A percentile compares a stretch with the other conserved stretches of the same genome.
phyloP scores from a whole-genome alignment of 2,888 invertebrate species.

The Electrophaes corylata region DNA sequence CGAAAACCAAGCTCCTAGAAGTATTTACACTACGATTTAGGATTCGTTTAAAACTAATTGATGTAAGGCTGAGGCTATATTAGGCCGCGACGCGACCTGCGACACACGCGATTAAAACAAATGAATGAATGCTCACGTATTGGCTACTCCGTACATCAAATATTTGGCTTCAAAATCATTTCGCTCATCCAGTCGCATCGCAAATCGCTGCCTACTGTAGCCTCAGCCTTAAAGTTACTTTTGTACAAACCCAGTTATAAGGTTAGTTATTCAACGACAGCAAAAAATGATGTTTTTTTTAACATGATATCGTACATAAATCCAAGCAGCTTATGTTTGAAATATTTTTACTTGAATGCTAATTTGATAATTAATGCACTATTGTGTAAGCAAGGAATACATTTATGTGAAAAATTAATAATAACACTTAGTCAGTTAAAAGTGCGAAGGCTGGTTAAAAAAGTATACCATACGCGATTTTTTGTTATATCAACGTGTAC shows the following conservation, averaged over 20 bases:
- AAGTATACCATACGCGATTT: background rate
- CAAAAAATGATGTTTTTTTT: background rate
- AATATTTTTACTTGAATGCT: background rate
- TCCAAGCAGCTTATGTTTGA: background rate
- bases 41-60: background rate
- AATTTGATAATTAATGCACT: background rate
- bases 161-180: too few relatives aligned
- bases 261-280: background rate
- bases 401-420: background rate
- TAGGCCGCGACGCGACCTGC: too few relatives aligned
- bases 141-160: too few relatives aligned
- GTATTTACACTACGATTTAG: background rate
- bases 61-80: too few relatives aligned
- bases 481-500: background rate
- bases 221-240: background rate
- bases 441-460: background rate
- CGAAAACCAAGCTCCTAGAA: background rate
- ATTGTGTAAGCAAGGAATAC: slow-evolving; percentile 1
- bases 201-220: too few relatives aligned
- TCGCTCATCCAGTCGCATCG: too few relatives aligned
- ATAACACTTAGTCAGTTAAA: too few relatives aligned
- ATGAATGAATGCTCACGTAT: too few relatives aligned
- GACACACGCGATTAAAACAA: too few relatives aligned
- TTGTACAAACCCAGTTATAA: background rate
- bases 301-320: background rate